These are phyloP conservation scores for Orcinus orca DNA, from an alignment of 2,113 vertebrate genomes.

Conservation along the genomic window DNA sequence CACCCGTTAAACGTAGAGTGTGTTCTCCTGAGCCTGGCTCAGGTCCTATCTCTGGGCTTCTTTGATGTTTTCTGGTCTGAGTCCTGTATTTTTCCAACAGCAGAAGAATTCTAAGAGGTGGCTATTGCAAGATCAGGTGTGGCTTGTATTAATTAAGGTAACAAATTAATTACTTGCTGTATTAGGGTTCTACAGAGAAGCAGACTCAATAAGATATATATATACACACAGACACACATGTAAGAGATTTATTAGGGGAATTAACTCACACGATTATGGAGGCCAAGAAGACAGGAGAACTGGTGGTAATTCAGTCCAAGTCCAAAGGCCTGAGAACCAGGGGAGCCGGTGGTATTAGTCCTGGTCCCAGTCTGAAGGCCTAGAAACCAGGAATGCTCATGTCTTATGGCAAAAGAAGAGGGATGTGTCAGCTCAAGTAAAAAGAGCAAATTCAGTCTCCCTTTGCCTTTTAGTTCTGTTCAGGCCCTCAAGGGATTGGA, in stretches of 20 bases:
- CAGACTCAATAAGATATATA: background rate
- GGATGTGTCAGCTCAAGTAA: background rate
- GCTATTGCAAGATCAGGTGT: background rate
- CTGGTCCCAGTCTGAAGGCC: background rate
- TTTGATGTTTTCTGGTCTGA: background rate
- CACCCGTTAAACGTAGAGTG: too few species aligned
- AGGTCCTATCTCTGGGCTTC: background rate
- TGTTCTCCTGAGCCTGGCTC: background rate
- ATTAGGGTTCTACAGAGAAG: background rate
- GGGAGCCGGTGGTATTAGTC: background rate
- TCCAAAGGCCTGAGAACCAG: background rate
- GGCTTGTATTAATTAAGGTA: background rate
- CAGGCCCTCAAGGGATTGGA: background rate
- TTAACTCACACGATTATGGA: background rate
- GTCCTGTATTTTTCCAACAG: background rate
- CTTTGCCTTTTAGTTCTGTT: background rate
- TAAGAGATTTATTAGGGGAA: background rate
- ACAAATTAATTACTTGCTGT: background rate
- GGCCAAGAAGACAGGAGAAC: background rate
- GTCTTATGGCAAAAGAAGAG: background rate
- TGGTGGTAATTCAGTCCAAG: background rate
- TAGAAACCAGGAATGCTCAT: background rate
- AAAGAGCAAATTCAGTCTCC: background rate
- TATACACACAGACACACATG: background rate
- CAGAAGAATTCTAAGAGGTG: background rate